phyloP scores from a whole-genome alignment of 2,888 invertebrate genomes.

The Capitulum mitella region DNA sequence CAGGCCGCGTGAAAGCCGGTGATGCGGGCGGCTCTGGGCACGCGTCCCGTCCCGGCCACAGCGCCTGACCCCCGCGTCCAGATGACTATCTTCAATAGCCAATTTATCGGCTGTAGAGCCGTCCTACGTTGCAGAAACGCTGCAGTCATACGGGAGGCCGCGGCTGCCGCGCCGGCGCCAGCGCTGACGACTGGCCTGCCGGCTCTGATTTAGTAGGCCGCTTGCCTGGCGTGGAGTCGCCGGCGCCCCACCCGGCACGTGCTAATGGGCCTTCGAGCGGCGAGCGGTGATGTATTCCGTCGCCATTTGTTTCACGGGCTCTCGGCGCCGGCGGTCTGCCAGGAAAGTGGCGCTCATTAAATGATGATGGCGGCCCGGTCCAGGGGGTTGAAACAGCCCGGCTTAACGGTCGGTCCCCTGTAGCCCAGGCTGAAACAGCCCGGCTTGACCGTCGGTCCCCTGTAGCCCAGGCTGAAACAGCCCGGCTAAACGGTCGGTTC shows the following conservation, averaged over 20 bases:
- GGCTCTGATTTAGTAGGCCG: background rate
- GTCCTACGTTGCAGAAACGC: background rate
- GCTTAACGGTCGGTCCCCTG: no score
- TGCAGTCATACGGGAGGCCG: background rate
- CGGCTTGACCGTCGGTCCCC: no score
- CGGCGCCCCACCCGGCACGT: background rate
- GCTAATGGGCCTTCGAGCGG: background rate
- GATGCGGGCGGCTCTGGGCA: background rate
- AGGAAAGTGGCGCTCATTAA: background rate
- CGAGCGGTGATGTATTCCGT: background rate
- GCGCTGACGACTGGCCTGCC: background rate
- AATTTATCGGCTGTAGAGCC: background rate
- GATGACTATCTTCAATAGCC: constrained; percentile 13
- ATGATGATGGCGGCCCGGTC: no score
- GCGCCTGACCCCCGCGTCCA: background rate
- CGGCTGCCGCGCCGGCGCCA: background rate
- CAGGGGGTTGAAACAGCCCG: no score
- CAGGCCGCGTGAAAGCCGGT: background rate
- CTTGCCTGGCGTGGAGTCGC: background rate
- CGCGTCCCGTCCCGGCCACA: background rate
- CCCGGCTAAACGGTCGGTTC: no score
- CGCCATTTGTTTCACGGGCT: background rate
- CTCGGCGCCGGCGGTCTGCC: background rate
- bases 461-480: no score
- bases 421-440: no score